Conservation (phyloP, 2,888 invertebrate genomes). For the Rutpela maculata region DNA sequence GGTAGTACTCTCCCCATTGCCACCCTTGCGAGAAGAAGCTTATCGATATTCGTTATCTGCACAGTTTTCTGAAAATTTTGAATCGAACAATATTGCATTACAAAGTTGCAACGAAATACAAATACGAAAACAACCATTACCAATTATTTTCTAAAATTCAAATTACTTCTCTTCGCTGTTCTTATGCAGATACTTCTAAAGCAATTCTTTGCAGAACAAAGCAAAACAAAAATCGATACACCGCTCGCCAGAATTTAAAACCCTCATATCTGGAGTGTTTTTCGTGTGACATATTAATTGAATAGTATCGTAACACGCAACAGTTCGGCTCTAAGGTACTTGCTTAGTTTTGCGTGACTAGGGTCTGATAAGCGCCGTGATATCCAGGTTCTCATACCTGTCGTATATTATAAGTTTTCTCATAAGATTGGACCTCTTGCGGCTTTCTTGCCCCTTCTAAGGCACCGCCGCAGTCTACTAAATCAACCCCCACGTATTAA, state of each 20-base stretch:
- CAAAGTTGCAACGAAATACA: too few relatives aligned
- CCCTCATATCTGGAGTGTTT: conserved; percentile 15
- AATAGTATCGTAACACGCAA: conserved; percentile 27
- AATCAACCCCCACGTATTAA: conserved; percentile 45
- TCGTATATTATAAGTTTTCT: conserved; percentile 60
- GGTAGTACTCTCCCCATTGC: too few relatives aligned
- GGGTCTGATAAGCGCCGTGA: conserved; percentile 38
- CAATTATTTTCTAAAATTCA: too few relatives aligned
- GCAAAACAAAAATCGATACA: neutral
- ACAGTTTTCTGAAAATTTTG: too few relatives aligned
- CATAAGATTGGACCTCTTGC: conserved; percentile 56
- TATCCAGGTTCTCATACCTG: conserved; percentile 42
- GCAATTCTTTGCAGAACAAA: too few relatives aligned
- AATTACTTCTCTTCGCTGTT: too few relatives aligned
- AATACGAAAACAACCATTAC: too few relatives aligned
- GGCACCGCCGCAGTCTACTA: conserved; percentile 38
- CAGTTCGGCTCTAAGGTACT: neutral
- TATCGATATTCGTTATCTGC: too few relatives aligned
- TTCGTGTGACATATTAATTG: conserved; percentile 32
- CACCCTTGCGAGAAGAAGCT: too few relatives aligned
- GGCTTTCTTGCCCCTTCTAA: conserved; percentile 40
- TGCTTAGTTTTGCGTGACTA: conserved; percentile 37
- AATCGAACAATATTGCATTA: too few relatives aligned
- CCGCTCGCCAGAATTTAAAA: conserved; percentile 5
- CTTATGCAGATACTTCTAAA: too few relatives aligned